These are phyloP conservation scores for Scytalopus superciliaris DNA, from an alignment of 2,113 vertebrate genomes.

Conservation along the genomic window DNA sequence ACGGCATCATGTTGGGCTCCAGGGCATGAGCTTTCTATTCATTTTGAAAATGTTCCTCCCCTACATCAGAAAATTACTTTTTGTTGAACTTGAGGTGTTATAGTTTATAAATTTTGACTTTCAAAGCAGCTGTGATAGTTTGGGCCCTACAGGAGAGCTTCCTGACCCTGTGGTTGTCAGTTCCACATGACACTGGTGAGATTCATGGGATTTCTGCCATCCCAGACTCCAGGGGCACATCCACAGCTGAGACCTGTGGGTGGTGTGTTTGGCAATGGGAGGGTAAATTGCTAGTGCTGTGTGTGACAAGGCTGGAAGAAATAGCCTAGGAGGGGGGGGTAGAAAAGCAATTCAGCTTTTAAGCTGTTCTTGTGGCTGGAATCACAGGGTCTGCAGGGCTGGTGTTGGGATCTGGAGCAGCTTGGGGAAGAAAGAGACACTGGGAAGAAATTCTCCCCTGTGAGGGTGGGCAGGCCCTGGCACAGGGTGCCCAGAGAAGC, in stretches of 20 bases:
- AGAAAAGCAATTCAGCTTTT: background rate
- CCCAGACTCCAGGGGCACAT: background rate
- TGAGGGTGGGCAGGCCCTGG: background rate
- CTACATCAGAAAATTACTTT: background rate
- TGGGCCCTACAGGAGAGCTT: background rate
- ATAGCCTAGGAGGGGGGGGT: background rate
- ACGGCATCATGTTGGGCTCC: fast-evolving
- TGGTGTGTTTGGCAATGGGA: background rate
- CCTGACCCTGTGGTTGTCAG: background rate
- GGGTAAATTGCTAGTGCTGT: background rate
- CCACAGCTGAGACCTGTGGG: background rate
- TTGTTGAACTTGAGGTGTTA: background rate
- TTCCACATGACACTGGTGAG: background rate
- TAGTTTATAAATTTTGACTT: background rate
- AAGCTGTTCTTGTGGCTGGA: background rate
- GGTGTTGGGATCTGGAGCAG: background rate
- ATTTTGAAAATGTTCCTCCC: background rate
- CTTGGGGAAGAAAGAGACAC: background rate
- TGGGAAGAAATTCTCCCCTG: background rate
- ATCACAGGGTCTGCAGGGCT: background rate
- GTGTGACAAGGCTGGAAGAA: background rate
- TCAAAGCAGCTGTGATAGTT: background rate
- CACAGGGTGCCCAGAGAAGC: background rate
- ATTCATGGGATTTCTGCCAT: background rate
- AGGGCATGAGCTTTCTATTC: background rate